Evolutionary conservation across 1,140 invertebrate species (phyloP), one percentile per base, ranked within the genome.

Genomic region (Yoshiicerus persimilis): DNA sequence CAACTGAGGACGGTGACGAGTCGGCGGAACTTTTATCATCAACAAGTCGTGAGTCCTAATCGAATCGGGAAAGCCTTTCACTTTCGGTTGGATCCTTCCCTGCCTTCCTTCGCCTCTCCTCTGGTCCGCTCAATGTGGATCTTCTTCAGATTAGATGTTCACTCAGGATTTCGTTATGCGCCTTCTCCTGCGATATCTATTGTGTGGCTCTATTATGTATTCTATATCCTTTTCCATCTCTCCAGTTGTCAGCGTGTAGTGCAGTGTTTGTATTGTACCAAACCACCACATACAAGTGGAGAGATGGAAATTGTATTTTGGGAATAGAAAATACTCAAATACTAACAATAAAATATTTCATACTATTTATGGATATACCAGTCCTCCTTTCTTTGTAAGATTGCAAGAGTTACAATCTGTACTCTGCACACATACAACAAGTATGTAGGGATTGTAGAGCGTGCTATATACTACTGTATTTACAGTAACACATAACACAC

Each of bases 1-100:
- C 62, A 86, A 66, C 62, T 86, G 32, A 36, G 75, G 87, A 88
- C 84, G 87, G 83, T 84, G 83, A 84, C 83, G 83, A 25, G 38
- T 41, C 25, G 83, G 23, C 47, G 83, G 83, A 47, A 47, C 83
- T 84, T 84, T 84, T 41, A 47, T 84, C 83, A 84, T 84, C 83
- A 84, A 84, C 83, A 84, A 84, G 38, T 84, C 38, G 83, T 47
- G n/a, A n/a, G n/a, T n/a, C 47, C 83, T 80, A 38, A 38, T 34
- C 30, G 34, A 80, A 80, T 70, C 66, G 32, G 75, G 34, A 80
- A 20, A n/a, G 30, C 75, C 34, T 80, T 80, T 36, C 32, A 80
- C 75, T 80, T 80, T 34, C 32, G 16, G 25, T 36, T 34, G 32
- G 20, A 36, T 16, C 75, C 16, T 80, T 34, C 13, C 20, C n/a